Percentiles rank a stretch among this genome's conserved stretches.
Conservation (phyloP, 2,888 invertebrate species). For the Erebia ligea region DNA sequence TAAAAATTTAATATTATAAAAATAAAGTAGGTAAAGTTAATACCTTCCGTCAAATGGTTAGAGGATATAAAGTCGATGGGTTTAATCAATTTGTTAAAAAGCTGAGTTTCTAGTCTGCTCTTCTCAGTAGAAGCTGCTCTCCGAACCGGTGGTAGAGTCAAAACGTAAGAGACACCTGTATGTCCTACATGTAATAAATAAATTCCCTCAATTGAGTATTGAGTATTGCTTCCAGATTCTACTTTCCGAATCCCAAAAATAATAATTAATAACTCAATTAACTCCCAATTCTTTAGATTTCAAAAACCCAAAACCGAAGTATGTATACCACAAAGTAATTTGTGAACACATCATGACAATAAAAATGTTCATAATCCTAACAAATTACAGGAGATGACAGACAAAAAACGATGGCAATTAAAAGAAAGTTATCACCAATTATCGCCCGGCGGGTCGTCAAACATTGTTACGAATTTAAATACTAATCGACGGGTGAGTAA, state of each 20-base stretch:
- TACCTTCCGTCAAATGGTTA: background rate
- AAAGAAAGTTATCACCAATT: slow-evolving; percentile 73
- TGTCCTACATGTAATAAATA: no score
- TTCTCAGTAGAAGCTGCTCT: no score
- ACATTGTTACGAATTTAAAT: slow-evolving; percentile 68
- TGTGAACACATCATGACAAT: slow-evolving; percentile 25
- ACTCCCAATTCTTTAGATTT: background rate
- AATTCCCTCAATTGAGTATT: no score
- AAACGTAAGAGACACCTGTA: no score
- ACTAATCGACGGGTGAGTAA: slow-evolving; percentile 63
- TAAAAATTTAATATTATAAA: background rate
- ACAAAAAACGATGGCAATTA: slow-evolving; percentile 41
- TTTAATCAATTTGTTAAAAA: background rate
- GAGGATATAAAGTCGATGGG: slow-evolving; percentile 4
- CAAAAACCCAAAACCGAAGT: background rate
- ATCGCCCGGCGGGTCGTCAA: slow-evolving; percentile 64
- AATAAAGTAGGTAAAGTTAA: background rate
- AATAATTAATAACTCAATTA: slow-evolving; percentile 4
- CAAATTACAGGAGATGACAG: slow-evolving; percentile 25
- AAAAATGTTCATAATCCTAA: slow-evolving; percentile 28
- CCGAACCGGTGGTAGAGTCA: no score
- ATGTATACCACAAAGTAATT: slow-evolving; percentile 10
- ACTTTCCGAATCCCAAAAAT: background rate
- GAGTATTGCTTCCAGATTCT: background rate
- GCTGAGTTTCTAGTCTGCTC: no score